Conservation (phyloP, 1,140 invertebrate genomes). For the Lasioglossum albipes region DNA sequence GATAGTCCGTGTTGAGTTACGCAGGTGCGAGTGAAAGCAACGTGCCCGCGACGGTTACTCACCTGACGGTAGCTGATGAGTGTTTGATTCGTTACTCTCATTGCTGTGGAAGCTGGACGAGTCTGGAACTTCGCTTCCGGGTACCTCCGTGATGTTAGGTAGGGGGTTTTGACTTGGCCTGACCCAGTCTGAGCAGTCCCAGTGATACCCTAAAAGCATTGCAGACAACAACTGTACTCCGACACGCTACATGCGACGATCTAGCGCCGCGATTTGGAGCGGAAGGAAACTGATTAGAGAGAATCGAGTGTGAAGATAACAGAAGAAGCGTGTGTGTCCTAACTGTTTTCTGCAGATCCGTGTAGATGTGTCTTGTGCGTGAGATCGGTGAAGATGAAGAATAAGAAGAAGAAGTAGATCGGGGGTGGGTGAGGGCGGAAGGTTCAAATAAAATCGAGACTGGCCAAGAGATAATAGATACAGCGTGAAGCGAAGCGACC, state of each 20-base stretch:
- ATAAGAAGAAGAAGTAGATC: no score
- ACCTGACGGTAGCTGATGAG: constrained; percentile 81
- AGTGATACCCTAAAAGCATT: constrained; percentile 90
- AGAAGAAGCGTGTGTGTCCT: constrained; percentile 7
- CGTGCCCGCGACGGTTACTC: constrained; percentile 57
- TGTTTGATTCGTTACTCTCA: constrained; percentile 90
- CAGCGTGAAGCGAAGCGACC: constrained; percentile 48
- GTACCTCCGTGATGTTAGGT: constrained; percentile 95
- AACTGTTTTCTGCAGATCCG: neutral
- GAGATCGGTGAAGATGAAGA: neutral
- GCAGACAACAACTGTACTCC: constrained; percentile 73
- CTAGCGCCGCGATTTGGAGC: constrained; percentile 35
- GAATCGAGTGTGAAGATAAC: neutral
- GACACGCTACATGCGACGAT: constrained; percentile 62
- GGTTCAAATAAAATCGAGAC: constrained; percentile 13
- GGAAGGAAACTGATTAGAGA: neutral
- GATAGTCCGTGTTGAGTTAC: neutral
- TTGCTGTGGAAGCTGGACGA: constrained; percentile 94
- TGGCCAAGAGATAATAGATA: constrained; percentile 29
- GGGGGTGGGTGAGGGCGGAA: neutral
- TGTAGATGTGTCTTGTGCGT: neutral
- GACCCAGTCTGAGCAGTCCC: constrained; percentile 98
- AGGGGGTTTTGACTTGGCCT: constrained; percentile 89
- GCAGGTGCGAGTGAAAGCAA: constrained; percentile 11
- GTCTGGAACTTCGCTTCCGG: constrained; percentile 93